phyloP scores from a whole-genome alignment of 2,113 vertebrate species.

The Rhinolophus ferrumequinum region DNA sequence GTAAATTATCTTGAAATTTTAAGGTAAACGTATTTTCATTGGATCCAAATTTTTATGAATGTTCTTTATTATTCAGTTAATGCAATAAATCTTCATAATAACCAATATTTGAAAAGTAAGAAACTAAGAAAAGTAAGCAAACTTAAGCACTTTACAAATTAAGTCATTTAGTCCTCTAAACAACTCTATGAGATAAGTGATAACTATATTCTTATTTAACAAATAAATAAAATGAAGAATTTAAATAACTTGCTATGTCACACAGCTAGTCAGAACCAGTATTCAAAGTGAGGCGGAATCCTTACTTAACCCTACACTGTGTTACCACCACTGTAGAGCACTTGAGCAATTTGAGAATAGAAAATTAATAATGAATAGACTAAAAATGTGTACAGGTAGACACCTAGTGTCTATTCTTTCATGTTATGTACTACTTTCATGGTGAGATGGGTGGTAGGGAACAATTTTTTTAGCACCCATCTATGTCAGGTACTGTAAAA shows the following conservation, averaged over 20 bases:
- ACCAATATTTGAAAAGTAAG: too few species aligned
- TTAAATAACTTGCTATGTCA: background rate
- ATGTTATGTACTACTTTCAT: background rate
- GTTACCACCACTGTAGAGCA: background rate
- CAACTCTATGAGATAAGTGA: background rate
- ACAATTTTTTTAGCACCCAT: background rate
- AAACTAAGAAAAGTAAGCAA: background rate
- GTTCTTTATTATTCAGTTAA: background rate
- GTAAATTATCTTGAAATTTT: constrained; percentile 9
- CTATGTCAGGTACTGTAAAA: background rate
- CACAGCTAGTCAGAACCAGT: background rate
- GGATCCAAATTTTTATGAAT: background rate
- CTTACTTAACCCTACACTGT: background rate
- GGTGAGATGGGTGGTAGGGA: background rate
- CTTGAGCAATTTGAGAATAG: background rate
- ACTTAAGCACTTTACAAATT: constrained; percentile 15
- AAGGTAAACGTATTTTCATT: constrained; percentile 30
- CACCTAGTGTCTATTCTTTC: background rate
- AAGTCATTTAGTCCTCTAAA: background rate
- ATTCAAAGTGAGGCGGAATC: background rate
- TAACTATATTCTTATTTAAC: background rate
- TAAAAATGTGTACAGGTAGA: background rate
- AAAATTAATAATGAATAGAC: constrained; percentile 45
- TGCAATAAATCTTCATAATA: background rate
- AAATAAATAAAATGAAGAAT: constrained; percentile 21